Evolutionary conservation across 2,888 invertebrate species (phyloP), one percentile per base, ranked within the genome.

Genomic region (Cryptus armator): DNA sequence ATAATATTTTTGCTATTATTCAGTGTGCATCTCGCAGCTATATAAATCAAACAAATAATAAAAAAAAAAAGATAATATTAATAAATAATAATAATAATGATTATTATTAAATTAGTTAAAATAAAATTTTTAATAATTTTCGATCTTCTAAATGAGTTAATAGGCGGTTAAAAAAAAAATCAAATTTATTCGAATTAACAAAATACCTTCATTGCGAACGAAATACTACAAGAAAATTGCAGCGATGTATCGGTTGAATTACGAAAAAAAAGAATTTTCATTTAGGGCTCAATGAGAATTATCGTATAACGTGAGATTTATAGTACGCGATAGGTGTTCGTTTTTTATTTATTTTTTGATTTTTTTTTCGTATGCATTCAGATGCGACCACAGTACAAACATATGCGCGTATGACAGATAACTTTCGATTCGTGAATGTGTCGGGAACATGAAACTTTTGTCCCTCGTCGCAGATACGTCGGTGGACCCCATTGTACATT

Each of bases 381-480:
- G 32, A 19, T 24, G 51, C 37, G 43, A 37, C 70, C 9, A 72
- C 43, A 16, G 14, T 6, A 16, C 46, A 10, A 68, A 46, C 12
- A 67, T 29, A 51, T 43, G 29, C 24, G 77, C 3, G n/a, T 29
- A 51, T 32, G 9, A 5, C 32, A 24, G 12, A 62, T 14, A 64
- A 37, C 64, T 37, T 24, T 53, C 6, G 19, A 32, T 72, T 19
- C 24, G 44, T 12, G 29, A 56, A 53, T 19, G 64, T 66, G 53
- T 53, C 37, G 14, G n/a, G 53, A 44, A 64, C 16, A 48, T 62
- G 32, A 48, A 4, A 64, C 53, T 66, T 66, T 71, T 64, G 51
- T 64, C 51, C 10, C 19, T 29, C 16, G 37, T 56, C 32, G 16
- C 32, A 48, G 29, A 32, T 56, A 77, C 43, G 19, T 56, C 44